Evolutionary conservation across 2,888 invertebrate genomes (phyloP).

Genomic region (Atrina japonica): DNA sequence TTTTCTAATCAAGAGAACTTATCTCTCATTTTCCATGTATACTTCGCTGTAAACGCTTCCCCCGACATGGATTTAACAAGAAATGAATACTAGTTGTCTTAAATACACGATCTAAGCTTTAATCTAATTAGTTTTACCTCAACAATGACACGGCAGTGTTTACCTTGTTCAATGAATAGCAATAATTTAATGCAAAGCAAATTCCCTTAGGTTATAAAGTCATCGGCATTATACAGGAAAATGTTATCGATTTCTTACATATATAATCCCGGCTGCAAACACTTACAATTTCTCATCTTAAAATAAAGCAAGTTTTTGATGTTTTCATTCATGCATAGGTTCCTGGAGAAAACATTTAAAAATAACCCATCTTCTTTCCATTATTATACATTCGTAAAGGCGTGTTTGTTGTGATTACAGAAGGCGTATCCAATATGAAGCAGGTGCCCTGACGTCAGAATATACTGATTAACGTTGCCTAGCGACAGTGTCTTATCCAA

Average conservation of each 20-base stretch:
- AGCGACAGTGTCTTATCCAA: conserved; percentile 63
- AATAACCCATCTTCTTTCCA: neutral
- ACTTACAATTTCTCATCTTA: no score
- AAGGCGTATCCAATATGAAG: conserved; percentile 28
- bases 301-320: neutral
- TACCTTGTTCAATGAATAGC: neutral
- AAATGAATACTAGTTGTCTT: no score
- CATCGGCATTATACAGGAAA: no score
- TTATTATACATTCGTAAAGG: conserved; percentile 23
- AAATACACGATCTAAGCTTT: neutral
- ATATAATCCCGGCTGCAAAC: no score
- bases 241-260: no score
- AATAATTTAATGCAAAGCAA: neutral
- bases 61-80: no score
- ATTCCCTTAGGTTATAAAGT: conserved; percentile 1
- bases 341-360: neutral
- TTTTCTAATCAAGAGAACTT: no score
- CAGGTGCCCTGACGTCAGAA: conserved; percentile 61
- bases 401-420: conserved; percentile 45
- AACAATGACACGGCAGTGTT: conserved; percentile 14
- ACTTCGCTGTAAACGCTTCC: no score
- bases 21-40: no score
- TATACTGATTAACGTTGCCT: conserved; percentile 65
- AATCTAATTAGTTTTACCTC: conserved; percentile 11
- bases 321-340: conserved; percentile 2